Conservation (phyloP, 2,113 vertebrate species). For the Melozone crissalis region DNA sequence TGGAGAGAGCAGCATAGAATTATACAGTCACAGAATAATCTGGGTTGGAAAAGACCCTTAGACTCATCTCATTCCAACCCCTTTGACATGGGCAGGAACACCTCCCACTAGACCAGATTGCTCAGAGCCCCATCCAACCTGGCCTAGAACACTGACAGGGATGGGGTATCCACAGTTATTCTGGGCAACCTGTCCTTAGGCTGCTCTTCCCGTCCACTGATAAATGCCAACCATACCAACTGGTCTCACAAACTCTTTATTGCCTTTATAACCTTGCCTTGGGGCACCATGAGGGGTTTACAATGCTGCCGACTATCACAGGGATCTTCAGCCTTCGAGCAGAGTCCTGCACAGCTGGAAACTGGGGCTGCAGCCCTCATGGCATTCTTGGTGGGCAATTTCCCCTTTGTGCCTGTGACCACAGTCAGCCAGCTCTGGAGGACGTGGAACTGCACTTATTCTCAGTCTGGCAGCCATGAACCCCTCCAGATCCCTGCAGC, state of each 20-base stretch:
- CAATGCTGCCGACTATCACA: neutral
- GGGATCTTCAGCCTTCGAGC: neutral
- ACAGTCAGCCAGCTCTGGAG: neutral
- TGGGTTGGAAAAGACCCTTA: neutral
- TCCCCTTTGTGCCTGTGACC: neutral
- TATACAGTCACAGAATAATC: neutral
- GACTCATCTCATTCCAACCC: neutral
- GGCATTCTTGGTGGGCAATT: neutral
- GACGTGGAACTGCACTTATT: neutral
- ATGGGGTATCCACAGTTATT: fast-evolving
- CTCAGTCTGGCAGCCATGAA: neutral
- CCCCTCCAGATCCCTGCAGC: neutral
- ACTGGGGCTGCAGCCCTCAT: fast-evolving
- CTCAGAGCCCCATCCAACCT: neutral
- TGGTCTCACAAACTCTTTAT: neutral
- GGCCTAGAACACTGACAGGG: neutral
- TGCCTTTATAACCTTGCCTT: neutral
- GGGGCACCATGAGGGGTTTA: neutral
- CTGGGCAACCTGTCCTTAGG: neutral
- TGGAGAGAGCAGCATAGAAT: neutral
- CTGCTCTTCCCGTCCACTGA: neutral
- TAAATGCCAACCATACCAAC: fast-evolving
- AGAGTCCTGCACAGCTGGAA: neutral
- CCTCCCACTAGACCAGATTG: neutral
- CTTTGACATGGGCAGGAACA: neutral